Base-by-base conservation (phyloP, 2,797 vertebrate genomes). In the Neostethus bicornis region DNA sequence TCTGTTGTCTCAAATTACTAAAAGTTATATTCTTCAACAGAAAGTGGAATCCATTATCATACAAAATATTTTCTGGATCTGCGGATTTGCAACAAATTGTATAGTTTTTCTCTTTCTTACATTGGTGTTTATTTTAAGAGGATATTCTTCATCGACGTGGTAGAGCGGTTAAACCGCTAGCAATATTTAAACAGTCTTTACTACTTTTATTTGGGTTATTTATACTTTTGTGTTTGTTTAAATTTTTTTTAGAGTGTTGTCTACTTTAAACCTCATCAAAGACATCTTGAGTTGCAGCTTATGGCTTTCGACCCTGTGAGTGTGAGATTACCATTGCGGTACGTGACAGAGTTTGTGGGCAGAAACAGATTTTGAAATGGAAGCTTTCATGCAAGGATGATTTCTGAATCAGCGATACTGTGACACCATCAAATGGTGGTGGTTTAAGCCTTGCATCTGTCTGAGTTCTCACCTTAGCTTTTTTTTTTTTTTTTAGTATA, bases 391-490 rank as follows among this genome's bases (percentile, higher is more conserved):
- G 24, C 29, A 23, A 51, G 44, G 24, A 57, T 54, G 38, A 17
- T 66, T 64, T 62, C 39, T 68, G 57, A 48, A 29, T 65, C 65
- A 43, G 62, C 47, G 67, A 37, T 50, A 53, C 19, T 31, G 34
- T 57, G 37, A 60, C 65, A 46, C 65, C 32, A 53, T 45, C 21
- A 47, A 73, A 50, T 29, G 42, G 52, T 28, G 31, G 39, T 32
- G 46, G 38, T 75, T 77, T 70, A 51, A 73, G 60, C 61, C 45
- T 58, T 55, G 54, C 69, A 66, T 29, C 28, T 29, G 9, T 29
- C 28, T 29, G 8, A 29, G 28, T 11, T 28, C 9, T 29, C 28
- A 29, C 3, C 10, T 28, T 28, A 8, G 26, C 26, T 11, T 26
- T 28, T 28, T 10, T 10, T n/a, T n/a, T n/a, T n/a, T n/a, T n/a